Base-by-base conservation (phyloP, 2,113 vertebrate genomes). In the Platichthys flesus region DNA sequence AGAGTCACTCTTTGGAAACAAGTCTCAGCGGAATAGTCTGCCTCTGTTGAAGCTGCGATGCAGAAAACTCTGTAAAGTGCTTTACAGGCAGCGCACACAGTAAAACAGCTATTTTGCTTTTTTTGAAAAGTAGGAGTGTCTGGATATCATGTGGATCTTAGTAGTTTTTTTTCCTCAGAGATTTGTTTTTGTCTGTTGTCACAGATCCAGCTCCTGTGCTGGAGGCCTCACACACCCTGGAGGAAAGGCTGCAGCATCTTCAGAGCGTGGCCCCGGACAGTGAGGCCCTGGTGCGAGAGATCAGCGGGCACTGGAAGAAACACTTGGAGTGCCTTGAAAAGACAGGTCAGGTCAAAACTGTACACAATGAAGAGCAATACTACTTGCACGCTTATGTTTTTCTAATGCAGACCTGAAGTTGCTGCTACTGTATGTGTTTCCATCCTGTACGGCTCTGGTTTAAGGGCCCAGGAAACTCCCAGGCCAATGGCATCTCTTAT, bases 181-280 rank as follows among this genome's bases (percentile, higher is more conserved):
- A 49, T 89, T 74, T 89, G 70, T 88, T 71, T 87, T 72, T 55
- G 42, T 76, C 8, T 82, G 31, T 73, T 31, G 79, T 65, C 9
- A 0, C 89, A 98, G 97, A 98, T 83, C 94, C 97, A 0, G 94
- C 94, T 62, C 96, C 96, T 45, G 89, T 97, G 81, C 95, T 98
- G 88, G 97, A 97, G 89, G 96, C 95, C 57, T 94, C 95, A 0
- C 96, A 95, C 74, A 94, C 94, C 75, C 92, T 96, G 88, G 96
- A 97, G 91, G 95, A 96, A 85, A 89, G 95, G 75, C 95, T 97
- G 88, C 95, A 96, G 91, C 93, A 95, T 88, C 93, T 97, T 54
- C 96, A 96, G 89, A 88, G 91, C 87, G 93, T 92, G 0, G 92
- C 95, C 76, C 92, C 96, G 0, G 94, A 95, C 49, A 87, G 90